Evolutionary conservation across 2,888 invertebrate species (phyloP), one percentile per base, ranked within the genome.

Genomic region (Euplexia lucipara): DNA sequence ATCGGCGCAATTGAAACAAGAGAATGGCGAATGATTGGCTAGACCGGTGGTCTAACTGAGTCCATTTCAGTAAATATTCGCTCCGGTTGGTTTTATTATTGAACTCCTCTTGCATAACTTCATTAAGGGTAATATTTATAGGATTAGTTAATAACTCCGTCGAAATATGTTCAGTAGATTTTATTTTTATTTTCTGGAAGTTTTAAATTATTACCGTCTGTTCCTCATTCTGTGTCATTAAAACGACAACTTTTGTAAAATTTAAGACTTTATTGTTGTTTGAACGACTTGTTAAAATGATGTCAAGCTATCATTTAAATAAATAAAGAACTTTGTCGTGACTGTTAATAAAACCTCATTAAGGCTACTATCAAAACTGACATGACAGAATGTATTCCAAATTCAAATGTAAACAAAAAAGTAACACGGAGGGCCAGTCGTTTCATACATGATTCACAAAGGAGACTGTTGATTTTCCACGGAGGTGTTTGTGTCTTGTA

Each of bases 401-500:
- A 70, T 60, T 57, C 58, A 60, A 54, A 53, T 52, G 72, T 68
- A 70, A 79, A 70, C 70, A 81, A 79, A 82, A 72, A 68, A 75
- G 61, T 30, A 81, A 83, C 84, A 83, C 79, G 81, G 76, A 81
- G 64, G 75, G 70, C 82, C 45, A 78, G 79, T 75, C 76, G 58
- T 83, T 85, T 84, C 86, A 88, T 90, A 84, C 80, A 88, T 85
- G 85, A 88, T 86, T 85, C 85, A 87, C 83, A 84, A 83, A 85
- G 82, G 63, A 70, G 57, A 72, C 70, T 83, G 86, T 86, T 86
- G 86, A 85, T 85, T 86, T 86, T 86, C 79, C 79, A 78, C 70
- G 75, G 51, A 82, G 80, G 82, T 83, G 82, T 81, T 78, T 77
- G 51, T 68, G 58, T 26, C 48, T 75, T 88, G 75, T 84, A 86